A percentile compares a stretch with the other conserved stretches of the same genome.
Conservation (phyloP, 2,888 invertebrate genomes). For the Leptinotarsa haldemani region DNA sequence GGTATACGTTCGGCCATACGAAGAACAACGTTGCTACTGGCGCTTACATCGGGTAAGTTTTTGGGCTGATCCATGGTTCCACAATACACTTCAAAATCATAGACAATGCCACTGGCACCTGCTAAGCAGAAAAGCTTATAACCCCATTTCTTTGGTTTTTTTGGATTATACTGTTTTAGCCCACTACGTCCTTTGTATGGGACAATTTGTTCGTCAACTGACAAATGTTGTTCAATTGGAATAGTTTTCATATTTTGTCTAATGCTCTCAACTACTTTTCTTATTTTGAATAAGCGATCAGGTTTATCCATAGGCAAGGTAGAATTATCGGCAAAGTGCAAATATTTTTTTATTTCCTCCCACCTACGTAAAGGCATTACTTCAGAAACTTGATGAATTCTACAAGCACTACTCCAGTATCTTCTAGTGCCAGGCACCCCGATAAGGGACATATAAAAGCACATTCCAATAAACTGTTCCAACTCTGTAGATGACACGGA, state of each 20-base stretch:
- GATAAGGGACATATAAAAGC: constrained; percentile 1
- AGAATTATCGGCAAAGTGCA: constrained; percentile 1
- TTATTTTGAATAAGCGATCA: constrained; percentile 9
- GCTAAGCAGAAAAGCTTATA: constrained; percentile 49
- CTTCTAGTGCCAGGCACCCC: constrained; percentile 1
- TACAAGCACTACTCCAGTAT: constrained; percentile 1
- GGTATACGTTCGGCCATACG: constrained; percentile 55
- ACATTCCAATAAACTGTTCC: constrained; percentile 1
- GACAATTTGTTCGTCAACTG: constrained; percentile 9
- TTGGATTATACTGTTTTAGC: constrained; percentile 54
- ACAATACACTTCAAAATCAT: constrained; percentile 50
- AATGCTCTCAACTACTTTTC: constrained; percentile 9
- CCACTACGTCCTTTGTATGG: constrained; percentile 1
- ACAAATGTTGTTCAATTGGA: constrained; percentile 7
- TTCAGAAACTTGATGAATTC: constrained; percentile 1
- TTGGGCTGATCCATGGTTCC: constrained; percentile 25
- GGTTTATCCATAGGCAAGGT: constrained; percentile 3
- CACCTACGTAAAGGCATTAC: constrained; percentile 1
- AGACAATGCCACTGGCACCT: constrained; percentile 45
- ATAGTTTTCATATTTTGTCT: constrained; percentile 7
- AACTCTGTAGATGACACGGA: constrained; percentile 1
- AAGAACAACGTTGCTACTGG: constrained; percentile 57
- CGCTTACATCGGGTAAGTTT: constrained; percentile 54
- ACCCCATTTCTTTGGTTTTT: constrained; percentile 57
- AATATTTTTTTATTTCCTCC: constrained; percentile 1